Percentiles rank a stretch among this genome's conserved stretches.
These are phyloP conservation scores for Emydocephalus ijimae DNA, from an alignment of 2,113 vertebrate species.

Conservation along the genomic window DNA sequence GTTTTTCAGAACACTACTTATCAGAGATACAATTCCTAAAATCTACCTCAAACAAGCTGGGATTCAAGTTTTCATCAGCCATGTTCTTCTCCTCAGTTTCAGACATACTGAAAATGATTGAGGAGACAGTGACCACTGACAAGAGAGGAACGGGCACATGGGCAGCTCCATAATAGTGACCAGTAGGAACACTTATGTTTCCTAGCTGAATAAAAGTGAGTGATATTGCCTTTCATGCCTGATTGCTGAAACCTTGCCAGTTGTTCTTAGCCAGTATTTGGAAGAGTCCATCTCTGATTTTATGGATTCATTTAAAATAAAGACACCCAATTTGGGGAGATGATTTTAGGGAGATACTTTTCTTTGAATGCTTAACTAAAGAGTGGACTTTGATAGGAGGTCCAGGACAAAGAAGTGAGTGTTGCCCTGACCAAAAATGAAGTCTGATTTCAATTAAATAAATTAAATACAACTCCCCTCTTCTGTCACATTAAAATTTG, in stretches of 20 bases:
- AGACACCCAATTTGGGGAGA: not conserved
- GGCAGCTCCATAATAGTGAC: not conserved
- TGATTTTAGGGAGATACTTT: not conserved
- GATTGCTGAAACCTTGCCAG: not conserved
- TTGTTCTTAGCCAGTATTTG: not conserved
- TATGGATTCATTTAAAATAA: not conserved
- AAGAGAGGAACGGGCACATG: not conserved
- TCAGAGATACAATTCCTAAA: not conserved
- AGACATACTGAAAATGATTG: not conserved
- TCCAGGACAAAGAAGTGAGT: not conserved
- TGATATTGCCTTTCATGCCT: not conserved
- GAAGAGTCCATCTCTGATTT: not conserved
- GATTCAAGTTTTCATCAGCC: not conserved
- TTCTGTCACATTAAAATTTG: not conserved
- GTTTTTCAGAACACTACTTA: not conserved
- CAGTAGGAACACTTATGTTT: not conserved
- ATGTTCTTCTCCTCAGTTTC: not conserved
- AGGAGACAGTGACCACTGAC: not conserved
- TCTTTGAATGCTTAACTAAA: not conserved
- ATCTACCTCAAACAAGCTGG: not conserved
- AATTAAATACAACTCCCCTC: not conserved
- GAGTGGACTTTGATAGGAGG: not conserved
- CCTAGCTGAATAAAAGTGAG: not conserved
- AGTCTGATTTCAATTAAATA: not conserved
- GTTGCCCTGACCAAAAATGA: not conserved